Evolutionary conservation across 2,888 invertebrate genomes (phyloP), one percentile per base, ranked within the genome.

Genomic region (Leptopterna dolabrata): DNA sequence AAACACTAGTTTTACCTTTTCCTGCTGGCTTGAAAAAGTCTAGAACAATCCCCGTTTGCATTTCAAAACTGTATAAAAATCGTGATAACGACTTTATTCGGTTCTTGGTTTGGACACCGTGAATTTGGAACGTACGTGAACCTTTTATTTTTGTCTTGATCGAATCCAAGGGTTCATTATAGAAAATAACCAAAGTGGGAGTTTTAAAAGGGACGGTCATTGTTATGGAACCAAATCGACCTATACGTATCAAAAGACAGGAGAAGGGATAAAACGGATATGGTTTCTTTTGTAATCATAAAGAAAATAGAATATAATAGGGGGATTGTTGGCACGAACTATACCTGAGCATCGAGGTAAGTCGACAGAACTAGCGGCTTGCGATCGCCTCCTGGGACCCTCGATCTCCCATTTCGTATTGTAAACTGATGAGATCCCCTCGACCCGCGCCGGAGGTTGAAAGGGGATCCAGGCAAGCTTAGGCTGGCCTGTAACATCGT

Each of bases 381-480:
- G 90, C 97, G 95, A 93, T 98, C 98, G 87, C 96, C 96, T 88
- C 96, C 96, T 86, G 96, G 96, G 91, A 97, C 95, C 86, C 91
- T 91, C 45, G 90, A 90, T 88, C 94, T 93, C 88, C 96, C 97
- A 92, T 96, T 97, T 90, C 97, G 94, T 92, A 97, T 93, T 90
- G 97, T 95, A 94, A 97, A 96, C 93, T 97, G 97, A 92, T 98
- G 98, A 91, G 97, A 97, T 90, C 97, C 97, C 90, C 97, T 95
- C 91, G 97, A 97, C 90, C 96, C 96, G 90, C 98, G 95, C 89
- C 98, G 95, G 91, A 96, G 94, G 93, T 97, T 97, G 95, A 98
- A 98, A 91, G 98, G 98, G 90, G 98, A 98, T 91, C 98, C 98
- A 91, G 98, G 98, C 92, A 99, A 95, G 93, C 98, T 98, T 92